Evolutionary conservation across 2,888 invertebrate genomes (phyloP).

Genomic region (Drosophila putrida): DNA sequence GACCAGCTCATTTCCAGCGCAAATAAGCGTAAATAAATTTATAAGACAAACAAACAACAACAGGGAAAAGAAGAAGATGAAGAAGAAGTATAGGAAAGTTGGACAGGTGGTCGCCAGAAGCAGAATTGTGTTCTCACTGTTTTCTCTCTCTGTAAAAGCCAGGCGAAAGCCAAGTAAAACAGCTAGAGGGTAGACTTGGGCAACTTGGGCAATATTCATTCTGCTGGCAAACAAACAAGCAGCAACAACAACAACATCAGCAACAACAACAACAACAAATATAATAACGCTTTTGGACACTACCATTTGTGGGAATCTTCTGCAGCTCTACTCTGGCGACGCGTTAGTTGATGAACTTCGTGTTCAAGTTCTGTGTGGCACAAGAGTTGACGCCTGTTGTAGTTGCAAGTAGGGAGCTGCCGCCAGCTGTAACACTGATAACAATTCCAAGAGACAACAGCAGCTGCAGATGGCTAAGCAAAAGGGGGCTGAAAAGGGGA

Average conservation of each 20-base stretch:
- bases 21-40: slow-evolving; percentile 81
- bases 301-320: slow-evolving; percentile 67
- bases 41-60: slow-evolving; percentile 77
- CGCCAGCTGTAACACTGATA: slow-evolving; percentile 80
- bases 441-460: slow-evolving; percentile 79
- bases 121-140: slow-evolving; percentile 22
- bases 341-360: slow-evolving; percentile 78
- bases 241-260: slow-evolving; percentile 49
- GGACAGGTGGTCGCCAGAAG: slow-evolving; percentile 61
- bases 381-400: slow-evolving; percentile 80
- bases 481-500: background rate
- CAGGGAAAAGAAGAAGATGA: background rate
- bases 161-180: slow-evolving; percentile 74
- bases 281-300: slow-evolving; percentile 73
- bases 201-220: slow-evolving; percentile 76
- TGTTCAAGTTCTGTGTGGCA: slow-evolving; percentile 81
- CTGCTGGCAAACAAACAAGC: slow-evolving; percentile 75
- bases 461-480: slow-evolving; percentile 20
- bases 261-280: slow-evolving; percentile 44
- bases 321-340: slow-evolving; percentile 31
- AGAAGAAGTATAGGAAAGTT: slow-evolving; percentile 44
- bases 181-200: slow-evolving; percentile 56
- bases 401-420: slow-evolving; percentile 47
- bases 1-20: slow-evolving; percentile 73
- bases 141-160: slow-evolving; percentile 45